Conservation (phyloP, 2,888 invertebrate species). For the Cetonia aurata region DNA sequence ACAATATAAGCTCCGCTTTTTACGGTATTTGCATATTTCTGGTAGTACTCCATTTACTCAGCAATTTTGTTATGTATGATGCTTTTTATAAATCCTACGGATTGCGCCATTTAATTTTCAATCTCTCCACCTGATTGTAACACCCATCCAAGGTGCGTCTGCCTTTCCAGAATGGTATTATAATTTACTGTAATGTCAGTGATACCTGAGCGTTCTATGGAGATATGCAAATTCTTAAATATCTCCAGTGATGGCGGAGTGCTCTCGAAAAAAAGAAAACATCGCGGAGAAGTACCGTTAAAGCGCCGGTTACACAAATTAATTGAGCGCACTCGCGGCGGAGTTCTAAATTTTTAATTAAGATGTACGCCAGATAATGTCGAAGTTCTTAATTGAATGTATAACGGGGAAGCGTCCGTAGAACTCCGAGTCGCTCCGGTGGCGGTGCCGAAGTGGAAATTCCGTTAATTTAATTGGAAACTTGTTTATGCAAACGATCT, state of each 20-base stretch:
- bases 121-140: too few species aligned
- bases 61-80: too few species aligned
- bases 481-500: constrained; percentile 38
- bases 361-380: constrained; percentile 34
- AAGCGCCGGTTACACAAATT: constrained; percentile 18
- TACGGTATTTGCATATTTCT: too few species aligned
- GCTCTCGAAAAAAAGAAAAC: neutral
- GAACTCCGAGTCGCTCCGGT: neutral
- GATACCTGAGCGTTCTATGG: neutral
- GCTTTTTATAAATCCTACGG: too few species aligned
- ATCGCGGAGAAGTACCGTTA: constrained; percentile 1
- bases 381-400: constrained; percentile 32
- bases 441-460: constrained; percentile 12
- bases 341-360: constrained; percentile 38
- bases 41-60: too few species aligned
- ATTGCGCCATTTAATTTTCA: too few species aligned
- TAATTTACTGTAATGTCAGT: too few species aligned
- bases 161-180: too few species aligned
- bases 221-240: constrained; percentile 9
- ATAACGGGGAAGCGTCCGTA: neutral
- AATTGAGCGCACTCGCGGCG: constrained; percentile 21
- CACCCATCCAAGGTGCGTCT: too few species aligned
- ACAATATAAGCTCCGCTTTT: too few species aligned
- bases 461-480: constrained; percentile 33
- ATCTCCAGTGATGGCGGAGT: neutral